These are phyloP conservation scores for Amitus sp. DNA, from an alignment of 2,888 invertebrate genomes.

Conservation along the genomic window DNA sequence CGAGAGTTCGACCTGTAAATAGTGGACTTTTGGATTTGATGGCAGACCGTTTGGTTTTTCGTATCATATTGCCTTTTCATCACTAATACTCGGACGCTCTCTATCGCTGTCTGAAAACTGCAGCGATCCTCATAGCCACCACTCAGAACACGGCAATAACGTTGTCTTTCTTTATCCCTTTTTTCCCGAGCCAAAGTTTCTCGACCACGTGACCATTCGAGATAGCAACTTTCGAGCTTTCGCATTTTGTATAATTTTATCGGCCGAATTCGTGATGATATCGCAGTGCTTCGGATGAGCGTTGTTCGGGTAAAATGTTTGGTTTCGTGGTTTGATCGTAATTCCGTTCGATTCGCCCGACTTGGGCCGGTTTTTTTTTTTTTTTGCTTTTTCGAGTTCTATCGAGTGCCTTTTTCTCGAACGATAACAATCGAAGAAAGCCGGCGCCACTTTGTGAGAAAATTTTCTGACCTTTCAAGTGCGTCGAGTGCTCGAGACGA, in stretches of 20 bases:
- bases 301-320: background rate
- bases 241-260: too few relatives aligned
- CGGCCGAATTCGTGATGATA: too few relatives aligned
- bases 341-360: slow-evolving; percentile 30
- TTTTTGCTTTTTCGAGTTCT: background rate
- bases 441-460: too few relatives aligned
- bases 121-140: slow-evolving; percentile 27
- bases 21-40: slow-evolving; percentile 39
- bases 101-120: slow-evolving; percentile 29
- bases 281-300: too few relatives aligned
- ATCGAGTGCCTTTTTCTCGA: background rate
- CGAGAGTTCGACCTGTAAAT: slow-evolving; percentile 44
- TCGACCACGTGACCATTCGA: background rate
- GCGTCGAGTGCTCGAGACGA: too few relatives aligned
- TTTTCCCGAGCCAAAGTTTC: background rate
- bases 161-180: too few relatives aligned
- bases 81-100: slow-evolving; percentile 30
- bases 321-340: slow-evolving; percentile 8
- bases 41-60: slow-evolving; percentile 36
- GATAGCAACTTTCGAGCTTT: background rate
- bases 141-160: slow-evolving; percentile 38
- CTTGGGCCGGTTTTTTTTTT: too few relatives aligned
- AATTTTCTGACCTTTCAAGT: too few relatives aligned
- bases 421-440: too few relatives aligned
- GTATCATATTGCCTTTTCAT: slow-evolving; percentile 33